Evolutionary conservation across 2,797 vertebrate genomes (phyloP).

Genomic region (Periparus ater): DNA sequence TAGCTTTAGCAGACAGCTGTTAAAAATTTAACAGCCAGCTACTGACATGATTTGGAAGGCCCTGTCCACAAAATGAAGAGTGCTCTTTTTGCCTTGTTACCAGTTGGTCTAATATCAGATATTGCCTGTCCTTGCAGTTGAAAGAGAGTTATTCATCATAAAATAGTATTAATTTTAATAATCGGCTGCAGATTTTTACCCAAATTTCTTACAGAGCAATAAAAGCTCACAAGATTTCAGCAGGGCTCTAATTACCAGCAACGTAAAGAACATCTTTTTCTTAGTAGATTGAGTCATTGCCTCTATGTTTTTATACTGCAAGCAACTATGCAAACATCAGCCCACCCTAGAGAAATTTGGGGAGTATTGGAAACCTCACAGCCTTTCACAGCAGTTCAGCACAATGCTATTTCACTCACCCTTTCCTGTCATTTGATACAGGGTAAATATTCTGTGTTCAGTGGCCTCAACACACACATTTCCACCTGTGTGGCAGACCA

Average conservation of each 20-base stretch:
- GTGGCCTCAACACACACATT: conserved; percentile 31
- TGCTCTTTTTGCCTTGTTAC: neutral
- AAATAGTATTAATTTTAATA: neutral
- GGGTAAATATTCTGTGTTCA: conserved; percentile 50
- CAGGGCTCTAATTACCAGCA: neutral
- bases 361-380: neutral
- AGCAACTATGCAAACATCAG: conserved; percentile 28
- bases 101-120: neutral
- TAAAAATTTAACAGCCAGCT: neutral
- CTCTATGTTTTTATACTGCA: neutral
- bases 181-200: neutral
- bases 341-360: conserved; percentile 54
- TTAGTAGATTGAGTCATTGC: neutral
- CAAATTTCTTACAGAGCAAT: neutral
- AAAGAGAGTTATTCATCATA: neutral
- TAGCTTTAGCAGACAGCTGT: neutral
- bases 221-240: neutral
- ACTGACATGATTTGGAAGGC: neutral
- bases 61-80: neutral
- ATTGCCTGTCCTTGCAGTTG: neutral
- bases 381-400: conserved; percentile 6
- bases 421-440: conserved; percentile 61
- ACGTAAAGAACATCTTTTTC: neutral
- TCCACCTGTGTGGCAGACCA: conserved; percentile 65
- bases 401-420: conserved; percentile 31